Percentiles rank a stretch among this genome's conserved stretches.
Conservation (phyloP, 2,888 invertebrate species). For the Synergus itoensis region DNA sequence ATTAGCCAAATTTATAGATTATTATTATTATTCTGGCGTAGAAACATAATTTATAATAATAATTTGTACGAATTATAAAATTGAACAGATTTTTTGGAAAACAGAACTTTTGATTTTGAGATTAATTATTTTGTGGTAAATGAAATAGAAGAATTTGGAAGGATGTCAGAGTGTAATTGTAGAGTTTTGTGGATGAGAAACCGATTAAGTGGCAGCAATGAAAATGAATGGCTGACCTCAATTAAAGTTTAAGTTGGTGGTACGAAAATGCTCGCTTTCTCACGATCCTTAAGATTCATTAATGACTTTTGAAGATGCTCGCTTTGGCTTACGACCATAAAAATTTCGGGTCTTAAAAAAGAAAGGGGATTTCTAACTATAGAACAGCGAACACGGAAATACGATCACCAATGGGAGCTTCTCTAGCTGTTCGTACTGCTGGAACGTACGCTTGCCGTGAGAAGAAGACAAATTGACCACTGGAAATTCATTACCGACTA, state of each 20-base stretch:
- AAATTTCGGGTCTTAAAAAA: constrained; percentile 54
- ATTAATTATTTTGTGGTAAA: background rate
- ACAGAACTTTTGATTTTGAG: background rate
- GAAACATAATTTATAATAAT: background rate
- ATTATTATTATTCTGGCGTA: no score
- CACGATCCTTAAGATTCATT: constrained; percentile 46
- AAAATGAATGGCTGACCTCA: constrained; percentile 31
- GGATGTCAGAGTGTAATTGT: background rate
- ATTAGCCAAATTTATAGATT: background rate
- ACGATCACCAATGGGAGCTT: constrained; percentile 54
- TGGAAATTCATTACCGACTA: constrained; percentile 58
- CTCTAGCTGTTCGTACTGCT: constrained; percentile 54
- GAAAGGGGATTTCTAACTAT: constrained; percentile 51
- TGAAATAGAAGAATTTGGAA: background rate
- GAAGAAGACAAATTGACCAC: constrained; percentile 57
- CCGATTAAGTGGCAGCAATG: constrained; percentile 43
- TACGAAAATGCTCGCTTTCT: constrained; percentile 43
- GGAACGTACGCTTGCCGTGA: constrained; percentile 53
- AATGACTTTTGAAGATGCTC: constrained; percentile 48
- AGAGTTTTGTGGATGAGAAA: constrained; percentile 1
- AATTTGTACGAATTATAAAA: background rate
- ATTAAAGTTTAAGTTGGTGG: constrained; percentile 34
- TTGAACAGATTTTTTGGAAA: no score
- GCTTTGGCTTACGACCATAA: constrained; percentile 52
- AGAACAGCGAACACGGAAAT: constrained; percentile 54